Conservation (phyloP, 2,797 vertebrate genomes). For the Ptychadena robeensis region DNA sequence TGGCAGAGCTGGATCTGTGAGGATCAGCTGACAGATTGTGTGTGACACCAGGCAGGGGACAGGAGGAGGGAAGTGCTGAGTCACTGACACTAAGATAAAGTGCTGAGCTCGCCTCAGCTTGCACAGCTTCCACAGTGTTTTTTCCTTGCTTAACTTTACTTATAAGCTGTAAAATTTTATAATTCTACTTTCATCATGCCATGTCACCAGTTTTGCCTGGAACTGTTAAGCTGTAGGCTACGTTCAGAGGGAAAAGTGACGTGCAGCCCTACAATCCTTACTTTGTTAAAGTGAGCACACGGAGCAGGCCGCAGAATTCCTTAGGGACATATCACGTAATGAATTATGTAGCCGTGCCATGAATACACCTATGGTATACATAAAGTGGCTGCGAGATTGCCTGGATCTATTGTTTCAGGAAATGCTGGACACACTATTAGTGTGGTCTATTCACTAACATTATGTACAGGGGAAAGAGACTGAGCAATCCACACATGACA, state of each 20-base stretch:
- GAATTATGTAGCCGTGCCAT: neutral
- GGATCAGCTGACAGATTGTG: conserved; percentile 57
- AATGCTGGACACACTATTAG: neutral
- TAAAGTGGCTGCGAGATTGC: neutral
- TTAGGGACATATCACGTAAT: neutral
- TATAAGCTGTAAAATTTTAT: neutral
- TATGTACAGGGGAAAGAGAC: too few relatives aligned
- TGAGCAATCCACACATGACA: too few relatives aligned
- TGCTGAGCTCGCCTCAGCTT: conserved; percentile 1
- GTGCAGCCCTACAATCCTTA: neutral
- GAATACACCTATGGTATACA: conserved; percentile 1
- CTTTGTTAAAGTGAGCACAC: neutral
- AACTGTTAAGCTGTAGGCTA: neutral
- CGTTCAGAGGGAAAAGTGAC: neutral
- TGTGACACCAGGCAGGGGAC: conserved; percentile 44
- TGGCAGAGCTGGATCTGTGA: conserved; percentile 33
- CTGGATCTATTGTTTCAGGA: neutral
- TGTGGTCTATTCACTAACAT: too few relatives aligned
- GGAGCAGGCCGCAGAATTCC: conserved; percentile 1
- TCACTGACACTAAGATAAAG: conserved; percentile 35
- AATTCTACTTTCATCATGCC: neutral
- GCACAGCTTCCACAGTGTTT: neutral
- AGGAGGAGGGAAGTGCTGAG: conserved; percentile 59
- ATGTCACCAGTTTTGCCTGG: conserved; percentile 2
- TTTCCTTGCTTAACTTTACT: neutral